Conservation (phyloP, 2,113 vertebrate species). For the Isurus oxyrinchus region DNA sequence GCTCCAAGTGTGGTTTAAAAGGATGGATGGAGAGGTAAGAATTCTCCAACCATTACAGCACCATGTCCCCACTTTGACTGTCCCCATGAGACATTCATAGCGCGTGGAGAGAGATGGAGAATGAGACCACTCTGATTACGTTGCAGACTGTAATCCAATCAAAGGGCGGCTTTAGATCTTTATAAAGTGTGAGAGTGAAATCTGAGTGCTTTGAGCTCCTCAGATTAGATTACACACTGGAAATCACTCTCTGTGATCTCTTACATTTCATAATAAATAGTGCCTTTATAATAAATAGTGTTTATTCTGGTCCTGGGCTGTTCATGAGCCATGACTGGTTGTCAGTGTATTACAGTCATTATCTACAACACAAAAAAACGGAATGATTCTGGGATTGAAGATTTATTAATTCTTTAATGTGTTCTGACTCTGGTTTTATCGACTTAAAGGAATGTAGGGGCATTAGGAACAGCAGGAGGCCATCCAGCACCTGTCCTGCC, state of each 20-base stretch:
- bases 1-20: background rate
- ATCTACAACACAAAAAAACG: background rate
- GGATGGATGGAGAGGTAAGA: background rate
- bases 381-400: background rate
- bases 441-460: background rate
- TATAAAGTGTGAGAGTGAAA: background rate
- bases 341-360: background rate
- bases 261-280: background rate
- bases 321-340: background rate
- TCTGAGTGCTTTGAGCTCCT: background rate
- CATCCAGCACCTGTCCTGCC: background rate
- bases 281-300: background rate
- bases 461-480: background rate
- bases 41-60: background rate
- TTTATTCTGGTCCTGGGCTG: background rate
- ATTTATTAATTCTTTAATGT: background rate
- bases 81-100: background rate
- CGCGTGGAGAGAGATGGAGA: background rate
- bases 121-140: background rate
- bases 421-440: background rate
- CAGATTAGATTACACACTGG: background rate
- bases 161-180: background rate
- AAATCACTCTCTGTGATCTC: background rate
- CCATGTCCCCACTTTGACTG: background rate
- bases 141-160: background rate